Conservation (phyloP, 1,140 invertebrate genomes). For the Gerris buenoi region DNA sequence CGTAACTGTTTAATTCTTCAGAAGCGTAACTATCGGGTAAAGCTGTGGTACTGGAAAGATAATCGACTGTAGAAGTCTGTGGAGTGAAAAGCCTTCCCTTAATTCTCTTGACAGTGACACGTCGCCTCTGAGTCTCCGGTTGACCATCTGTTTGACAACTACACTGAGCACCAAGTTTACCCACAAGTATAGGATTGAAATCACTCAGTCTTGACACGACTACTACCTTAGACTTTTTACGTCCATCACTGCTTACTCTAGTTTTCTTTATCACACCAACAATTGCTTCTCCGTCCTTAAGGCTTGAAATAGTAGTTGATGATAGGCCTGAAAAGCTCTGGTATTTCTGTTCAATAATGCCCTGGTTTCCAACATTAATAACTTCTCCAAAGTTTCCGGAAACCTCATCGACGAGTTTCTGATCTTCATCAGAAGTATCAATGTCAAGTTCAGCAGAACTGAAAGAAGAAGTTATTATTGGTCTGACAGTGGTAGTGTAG, state of each 20-base stretch:
- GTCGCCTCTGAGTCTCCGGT: constrained; percentile 34
- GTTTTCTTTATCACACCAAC: constrained; percentile 22
- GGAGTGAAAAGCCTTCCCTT: constrained; percentile 13
- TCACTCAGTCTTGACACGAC: constrained; percentile 42
- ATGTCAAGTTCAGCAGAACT: constrained; percentile 15
- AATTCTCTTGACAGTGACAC: constrained; percentile 6
- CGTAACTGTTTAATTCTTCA: constrained; percentile 2
- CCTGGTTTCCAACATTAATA: constrained; percentile 14
- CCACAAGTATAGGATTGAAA: constrained; percentile 46
- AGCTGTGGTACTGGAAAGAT: neutral
- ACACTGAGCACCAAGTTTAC: constrained; percentile 54
- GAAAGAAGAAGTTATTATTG: constrained; percentile 6
- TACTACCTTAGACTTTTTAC: constrained; percentile 31
- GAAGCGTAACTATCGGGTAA: neutral
- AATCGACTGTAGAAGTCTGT: constrained; percentile 5
- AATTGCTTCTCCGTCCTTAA: constrained; percentile 21
- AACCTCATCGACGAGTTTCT: constrained; percentile 18
- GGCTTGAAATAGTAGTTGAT: constrained; percentile 17
- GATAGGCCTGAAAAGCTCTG: constrained; percentile 1
- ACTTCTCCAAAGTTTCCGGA: constrained; percentile 22
- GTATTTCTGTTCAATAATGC: constrained; percentile 9
- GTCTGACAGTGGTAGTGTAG: constrained; percentile 15
- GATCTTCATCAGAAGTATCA: constrained; percentile 17
- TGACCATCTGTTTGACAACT: constrained; percentile 40
- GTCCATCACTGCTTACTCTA: constrained; percentile 13